These are phyloP conservation scores for Cherax quadricarinatus DNA, from an alignment of 1,140 invertebrate genomes.

Conservation along the genomic window DNA sequence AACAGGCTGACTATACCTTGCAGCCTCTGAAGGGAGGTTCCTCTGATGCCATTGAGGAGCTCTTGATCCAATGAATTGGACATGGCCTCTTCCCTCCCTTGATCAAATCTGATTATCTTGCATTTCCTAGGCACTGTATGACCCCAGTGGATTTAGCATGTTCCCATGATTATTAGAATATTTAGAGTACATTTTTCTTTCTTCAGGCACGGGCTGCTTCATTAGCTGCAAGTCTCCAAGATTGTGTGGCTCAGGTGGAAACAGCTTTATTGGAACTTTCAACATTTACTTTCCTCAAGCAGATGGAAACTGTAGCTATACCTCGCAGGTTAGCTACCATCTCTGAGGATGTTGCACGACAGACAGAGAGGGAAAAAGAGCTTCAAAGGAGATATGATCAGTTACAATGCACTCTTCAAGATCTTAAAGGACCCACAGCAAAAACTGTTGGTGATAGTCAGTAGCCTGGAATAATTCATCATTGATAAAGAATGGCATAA, in stretches of 20 bases:
- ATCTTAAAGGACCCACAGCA: slow-evolving; percentile 18
- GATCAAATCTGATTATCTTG: no score
- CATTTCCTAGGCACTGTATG: no score
- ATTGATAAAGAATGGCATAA: no score
- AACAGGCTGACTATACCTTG: no score
- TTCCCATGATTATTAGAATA: no score
- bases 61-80: no score
- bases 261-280: slow-evolving; percentile 91
- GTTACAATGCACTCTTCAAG: slow-evolving; percentile 77
- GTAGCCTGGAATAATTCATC: not conserved
- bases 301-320: slow-evolving; percentile 94
- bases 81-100: no score
- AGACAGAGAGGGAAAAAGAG: slow-evolving; percentile 92
- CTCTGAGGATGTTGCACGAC: slow-evolving; percentile 93
- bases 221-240: slow-evolving; percentile 93
- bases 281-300: slow-evolving; percentile 93
- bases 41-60: no score
- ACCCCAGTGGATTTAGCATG: no score
- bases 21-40: no score
- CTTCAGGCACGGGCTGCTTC: slow-evolving; percentile 86
- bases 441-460: not conserved
- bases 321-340: slow-evolving; percentile 91
- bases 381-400: slow-evolving; percentile 89
- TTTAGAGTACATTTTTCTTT: slow-evolving; percentile 49
- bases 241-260: slow-evolving; percentile 93